phyloP scores from a whole-genome alignment of 2,797 vertebrate species.

The Protosalanx chinensis region DNA sequence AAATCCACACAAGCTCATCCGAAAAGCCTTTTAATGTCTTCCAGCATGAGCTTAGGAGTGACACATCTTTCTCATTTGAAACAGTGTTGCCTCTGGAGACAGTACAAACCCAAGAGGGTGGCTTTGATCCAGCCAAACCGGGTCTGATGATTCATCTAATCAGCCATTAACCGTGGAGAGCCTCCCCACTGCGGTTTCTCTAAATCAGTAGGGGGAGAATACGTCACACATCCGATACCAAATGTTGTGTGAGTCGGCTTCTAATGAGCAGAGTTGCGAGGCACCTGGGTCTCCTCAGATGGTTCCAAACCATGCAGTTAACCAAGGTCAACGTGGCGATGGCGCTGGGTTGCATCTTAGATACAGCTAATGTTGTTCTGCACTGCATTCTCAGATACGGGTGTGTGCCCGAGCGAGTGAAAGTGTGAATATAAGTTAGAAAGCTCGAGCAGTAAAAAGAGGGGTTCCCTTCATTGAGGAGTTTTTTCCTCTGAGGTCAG shows the following conservation, averaged over 20 bases:
- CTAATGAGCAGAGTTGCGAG: not conserved
- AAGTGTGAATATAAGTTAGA: not conserved
- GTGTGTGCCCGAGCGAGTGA: not conserved
- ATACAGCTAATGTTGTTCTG: not conserved
- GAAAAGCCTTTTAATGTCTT: not conserved
- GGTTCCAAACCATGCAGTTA: no score
- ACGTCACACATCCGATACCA: conserved; percentile 7
- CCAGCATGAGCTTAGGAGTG: not conserved
- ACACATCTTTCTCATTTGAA: not conserved
- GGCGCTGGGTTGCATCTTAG: not conserved
- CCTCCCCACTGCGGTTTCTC: conserved; percentile 30
- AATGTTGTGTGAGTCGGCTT: not conserved
- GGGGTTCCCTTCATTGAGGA: conserved; percentile 26
- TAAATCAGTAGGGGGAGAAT: conserved; percentile 19
- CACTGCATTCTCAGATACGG: not conserved
- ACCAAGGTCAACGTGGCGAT: not conserved
- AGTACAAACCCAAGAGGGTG: conserved; percentile 40
- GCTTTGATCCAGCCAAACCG: conserved; percentile 49
- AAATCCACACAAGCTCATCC: not conserved
- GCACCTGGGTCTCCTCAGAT: not conserved
- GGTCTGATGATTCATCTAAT: conserved; percentile 52
- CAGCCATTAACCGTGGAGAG: conserved; percentile 31
- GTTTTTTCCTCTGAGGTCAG: conserved; percentile 16
- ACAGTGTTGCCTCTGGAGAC: conserved; percentile 3
- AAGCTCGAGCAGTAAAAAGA: not conserved